A percentile compares a stretch with the other conserved stretches of the same genome.
Evolutionary conservation across 2,797 vertebrate species (phyloP).

Genomic region (Pampus argenteus): DNA sequence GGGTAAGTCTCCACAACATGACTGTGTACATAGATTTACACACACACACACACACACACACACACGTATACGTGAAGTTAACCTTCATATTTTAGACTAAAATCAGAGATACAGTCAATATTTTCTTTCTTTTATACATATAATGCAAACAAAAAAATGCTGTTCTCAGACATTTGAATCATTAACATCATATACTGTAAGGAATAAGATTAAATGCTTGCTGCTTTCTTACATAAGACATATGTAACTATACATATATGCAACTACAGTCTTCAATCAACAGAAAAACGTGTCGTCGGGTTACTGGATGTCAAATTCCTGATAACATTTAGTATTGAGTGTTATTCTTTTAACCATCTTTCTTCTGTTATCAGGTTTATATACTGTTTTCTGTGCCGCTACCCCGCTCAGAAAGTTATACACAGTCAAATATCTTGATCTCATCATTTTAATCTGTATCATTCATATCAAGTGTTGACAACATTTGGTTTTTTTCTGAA

Average conservation of each 20-base stretch:
- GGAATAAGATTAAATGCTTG: not conserved
- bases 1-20: no score
- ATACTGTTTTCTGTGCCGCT: no score
- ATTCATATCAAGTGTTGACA: not conserved
- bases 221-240: not conserved
- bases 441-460: constrained; percentile 23
- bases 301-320: not conserved
- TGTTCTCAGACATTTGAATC: not conserved
- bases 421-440: not conserved
- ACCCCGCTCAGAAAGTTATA: constrained; percentile 1
- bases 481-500: not conserved
- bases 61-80: no score
- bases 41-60: not conserved
- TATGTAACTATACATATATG: not conserved
- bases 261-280: not conserved
- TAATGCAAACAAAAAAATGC: not conserved
- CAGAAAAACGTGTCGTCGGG: not conserved
- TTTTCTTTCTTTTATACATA: not conserved
- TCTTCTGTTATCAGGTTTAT: not conserved
- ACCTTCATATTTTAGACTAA: no score
- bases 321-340: not conserved
- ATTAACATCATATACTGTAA: not conserved
- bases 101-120: no score
- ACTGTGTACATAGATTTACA: not conserved
- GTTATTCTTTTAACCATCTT: not conserved